phyloP scores from a whole-genome alignment of 2,797 vertebrate species.

The Pseudochromis fuscus region DNA sequence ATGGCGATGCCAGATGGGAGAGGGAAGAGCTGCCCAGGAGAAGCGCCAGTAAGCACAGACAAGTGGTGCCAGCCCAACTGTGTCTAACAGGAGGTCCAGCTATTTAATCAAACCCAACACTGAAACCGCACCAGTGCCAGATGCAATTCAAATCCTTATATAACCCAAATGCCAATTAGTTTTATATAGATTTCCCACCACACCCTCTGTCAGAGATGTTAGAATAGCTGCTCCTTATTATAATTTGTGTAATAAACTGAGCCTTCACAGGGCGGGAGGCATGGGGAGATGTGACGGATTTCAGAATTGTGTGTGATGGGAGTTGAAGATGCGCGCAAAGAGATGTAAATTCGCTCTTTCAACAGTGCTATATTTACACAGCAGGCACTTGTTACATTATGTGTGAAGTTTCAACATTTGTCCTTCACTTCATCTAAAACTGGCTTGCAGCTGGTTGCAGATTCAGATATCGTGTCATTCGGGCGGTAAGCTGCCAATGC shows the following conservation, averaged over 20 bases:
- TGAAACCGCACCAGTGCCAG: slow-evolving; percentile 83
- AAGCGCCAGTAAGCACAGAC: slow-evolving; percentile 82
- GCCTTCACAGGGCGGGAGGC: slow-evolving; percentile 6
- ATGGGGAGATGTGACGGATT: slow-evolving; percentile 17
- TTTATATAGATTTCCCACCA: slow-evolving; percentile 76
- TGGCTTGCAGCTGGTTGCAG: slow-evolving; percentile 34
- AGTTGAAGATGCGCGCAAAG: slow-evolving; percentile 9
- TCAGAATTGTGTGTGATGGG: slow-evolving; percentile 11
- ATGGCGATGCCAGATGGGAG: slow-evolving; percentile 83
- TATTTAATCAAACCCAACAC: slow-evolving; percentile 87
- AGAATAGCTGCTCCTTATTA: slow-evolving; percentile 52
- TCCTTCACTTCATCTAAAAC: slow-evolving; percentile 55
- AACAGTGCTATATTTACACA: slow-evolving; percentile 15
- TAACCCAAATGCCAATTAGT: slow-evolving; percentile 80
- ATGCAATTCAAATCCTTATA: slow-evolving; percentile 85
- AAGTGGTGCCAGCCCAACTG: slow-evolving; percentile 85
- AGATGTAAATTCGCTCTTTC: slow-evolving; percentile 20
- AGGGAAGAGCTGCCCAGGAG: slow-evolving; percentile 79
- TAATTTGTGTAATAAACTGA: slow-evolving; percentile 44
- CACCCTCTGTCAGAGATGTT: slow-evolving; percentile 65
- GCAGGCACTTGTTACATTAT: slow-evolving; percentile 16
- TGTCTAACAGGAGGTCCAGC: slow-evolving; percentile 86
- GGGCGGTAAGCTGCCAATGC: slow-evolving; percentile 54
- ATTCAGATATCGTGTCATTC: slow-evolving; percentile 52
- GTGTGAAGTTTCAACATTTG: slow-evolving; percentile 44